A percentile compares a stretch with the other conserved stretches of the same genome.
phyloP scores from a whole-genome alignment of 1,140 invertebrate species.

The Drosophila tani region DNA sequence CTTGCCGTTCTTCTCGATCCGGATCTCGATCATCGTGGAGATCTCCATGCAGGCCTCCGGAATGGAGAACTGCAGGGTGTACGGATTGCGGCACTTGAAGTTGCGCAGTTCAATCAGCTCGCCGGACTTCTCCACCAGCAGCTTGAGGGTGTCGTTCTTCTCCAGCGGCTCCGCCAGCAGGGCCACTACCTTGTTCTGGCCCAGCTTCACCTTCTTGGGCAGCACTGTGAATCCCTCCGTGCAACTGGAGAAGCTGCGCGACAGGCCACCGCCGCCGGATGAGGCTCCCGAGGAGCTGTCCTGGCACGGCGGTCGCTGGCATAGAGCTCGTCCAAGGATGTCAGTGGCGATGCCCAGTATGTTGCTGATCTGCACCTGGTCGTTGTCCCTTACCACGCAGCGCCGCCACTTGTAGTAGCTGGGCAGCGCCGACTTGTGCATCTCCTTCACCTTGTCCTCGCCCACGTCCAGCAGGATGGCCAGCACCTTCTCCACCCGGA shows the following conservation, averaged over 20 bases:
- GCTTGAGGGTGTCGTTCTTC: conserved; percentile 90
- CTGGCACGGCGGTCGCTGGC: conserved; percentile 86
- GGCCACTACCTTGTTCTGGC: conserved; percentile 92
- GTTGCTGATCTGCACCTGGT: conserved; percentile 92
- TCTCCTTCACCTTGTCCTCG: conserved; percentile 87
- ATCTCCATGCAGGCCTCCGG: conserved; percentile 92
- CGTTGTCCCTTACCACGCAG: conserved; percentile 91
- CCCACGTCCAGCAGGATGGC: conserved; percentile 92
- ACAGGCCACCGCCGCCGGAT: conserved; percentile 45
- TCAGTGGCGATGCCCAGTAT: conserved; percentile 91
- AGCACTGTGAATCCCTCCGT: conserved; percentile 81
- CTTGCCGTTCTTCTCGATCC: conserved; percentile 91
- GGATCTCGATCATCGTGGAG: conserved; percentile 92
- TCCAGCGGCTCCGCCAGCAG: conserved; percentile 91
- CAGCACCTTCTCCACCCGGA: conserved; percentile 90
- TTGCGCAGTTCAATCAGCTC: conserved; percentile 90
- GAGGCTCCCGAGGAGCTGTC: conserved; percentile 47
- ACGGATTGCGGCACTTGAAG: conserved; percentile 92
- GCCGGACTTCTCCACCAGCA: conserved; percentile 91
- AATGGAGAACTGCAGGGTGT: conserved; percentile 92
- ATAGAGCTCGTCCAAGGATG: conserved; percentile 89
- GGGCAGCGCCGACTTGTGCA: conserved; percentile 88
- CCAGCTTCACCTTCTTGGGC: conserved; percentile 85
- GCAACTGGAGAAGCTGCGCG: conserved; percentile 79
- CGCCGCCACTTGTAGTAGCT: conserved; percentile 91